Base-by-base conservation (phyloP, 2,888 invertebrate genomes). In the Platycheirus albimanus region DNA sequence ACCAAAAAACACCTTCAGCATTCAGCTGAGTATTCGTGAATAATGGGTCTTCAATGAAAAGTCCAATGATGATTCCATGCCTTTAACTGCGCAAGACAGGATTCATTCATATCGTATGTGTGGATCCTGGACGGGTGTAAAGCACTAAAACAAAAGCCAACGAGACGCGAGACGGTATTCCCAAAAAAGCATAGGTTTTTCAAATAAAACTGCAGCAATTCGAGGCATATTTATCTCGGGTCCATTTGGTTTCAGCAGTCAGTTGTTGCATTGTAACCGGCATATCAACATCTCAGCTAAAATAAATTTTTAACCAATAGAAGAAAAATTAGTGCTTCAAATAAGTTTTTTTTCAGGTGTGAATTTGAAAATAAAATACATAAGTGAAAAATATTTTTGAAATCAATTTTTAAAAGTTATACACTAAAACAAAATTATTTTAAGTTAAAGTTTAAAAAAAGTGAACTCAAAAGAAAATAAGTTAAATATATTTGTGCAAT, bases 241-340 rank as follows among this genome's bases (percentile, higher is more conserved):
- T 66, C 19, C 66, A 67, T 61, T 67, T 49, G 52, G 19, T 19
- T 61, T 24, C 10, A 54, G 66, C 61, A 81, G 76, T 81, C 81
- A 81, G 81, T 81, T 81, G 58, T 71, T 76, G 81, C 81, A 76
- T 63, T 71, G 71, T 61, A 81, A 63, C 81, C 81, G 81, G 81
- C 76, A 63, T 61, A 49, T 71, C 38, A 61, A 81, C 81, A 81
- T 76, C 81, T 76, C 47, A 19, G 6, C 7, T 13, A 24, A 38
- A 20, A 19, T 19, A 56, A 19, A 3, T 3, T 33, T n/a, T 19
- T 19, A 13, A 30, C 17, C 10, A 20, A 20, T 15, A 2, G 10
- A 24, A 17, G 15, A 3, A 64, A n/a, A 47, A 13, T 13, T 11
- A 36, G 33, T 19, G n/a, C 11, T 17, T 64, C 11, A 13, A 56